These are phyloP conservation scores for Trichonephila inaurata DNA, from an alignment of 1,140 invertebrate genomes.

Conservation along the genomic window DNA sequence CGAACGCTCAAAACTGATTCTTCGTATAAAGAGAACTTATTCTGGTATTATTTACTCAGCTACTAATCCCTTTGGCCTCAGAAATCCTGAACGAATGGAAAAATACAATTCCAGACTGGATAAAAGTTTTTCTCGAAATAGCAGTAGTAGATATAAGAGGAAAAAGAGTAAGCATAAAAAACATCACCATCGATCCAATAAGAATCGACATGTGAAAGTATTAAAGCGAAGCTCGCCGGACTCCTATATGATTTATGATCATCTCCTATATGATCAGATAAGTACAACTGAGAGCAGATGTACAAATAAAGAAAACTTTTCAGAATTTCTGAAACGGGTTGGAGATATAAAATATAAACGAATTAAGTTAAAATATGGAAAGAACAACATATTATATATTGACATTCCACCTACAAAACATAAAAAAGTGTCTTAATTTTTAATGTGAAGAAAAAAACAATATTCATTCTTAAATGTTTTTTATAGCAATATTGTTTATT, in stretches of 20 bases:
- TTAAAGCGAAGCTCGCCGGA: slow-evolving; percentile 38
- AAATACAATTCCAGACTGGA: slow-evolving; percentile 6
- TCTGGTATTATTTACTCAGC: slow-evolving; percentile 66
- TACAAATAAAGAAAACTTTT: slow-evolving; percentile 45
- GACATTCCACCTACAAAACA: slow-evolving; percentile 75
- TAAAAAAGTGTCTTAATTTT: slow-evolving; percentile 75
- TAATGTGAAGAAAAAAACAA: neutral
- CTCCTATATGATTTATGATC: slow-evolving; percentile 9
- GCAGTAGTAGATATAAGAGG: slow-evolving; percentile 63
- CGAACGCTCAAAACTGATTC: slow-evolving; percentile 66
- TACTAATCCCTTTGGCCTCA: slow-evolving; percentile 43
- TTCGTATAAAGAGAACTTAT: slow-evolving; percentile 64
- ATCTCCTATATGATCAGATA: too few relatives aligned
- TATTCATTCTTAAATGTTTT: slow-evolving; percentile 58
- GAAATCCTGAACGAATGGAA: slow-evolving; percentile 24
- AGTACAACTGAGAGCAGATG: neutral
- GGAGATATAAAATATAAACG: slow-evolving; percentile 63
- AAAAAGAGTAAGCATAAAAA: slow-evolving; percentile 74
- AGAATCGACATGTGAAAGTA: slow-evolving; percentile 42
- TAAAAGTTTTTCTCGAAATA: slow-evolving; percentile 43
- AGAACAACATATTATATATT: slow-evolving; percentile 67
- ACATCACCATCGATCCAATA: neutral
- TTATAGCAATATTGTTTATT: slow-evolving; percentile 70
- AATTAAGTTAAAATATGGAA: slow-evolving; percentile 69
- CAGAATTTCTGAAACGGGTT: slow-evolving; percentile 62